These are phyloP conservation scores for Thalassarche chlororhynchos DNA, from an alignment of 2,113 vertebrate genomes.

Conservation along the genomic window DNA sequence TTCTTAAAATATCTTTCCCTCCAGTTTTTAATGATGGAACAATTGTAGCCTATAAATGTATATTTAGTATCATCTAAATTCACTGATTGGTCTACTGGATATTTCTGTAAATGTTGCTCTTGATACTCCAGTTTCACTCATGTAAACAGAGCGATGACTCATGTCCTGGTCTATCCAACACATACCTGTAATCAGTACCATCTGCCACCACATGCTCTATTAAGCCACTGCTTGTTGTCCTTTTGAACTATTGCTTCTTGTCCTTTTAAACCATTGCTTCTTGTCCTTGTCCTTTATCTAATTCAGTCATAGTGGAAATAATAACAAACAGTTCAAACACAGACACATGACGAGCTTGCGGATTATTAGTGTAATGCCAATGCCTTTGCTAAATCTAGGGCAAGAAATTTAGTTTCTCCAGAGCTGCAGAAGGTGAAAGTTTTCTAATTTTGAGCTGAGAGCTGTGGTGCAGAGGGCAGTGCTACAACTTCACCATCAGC, in stretches of 20 bases:
- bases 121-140: background rate
- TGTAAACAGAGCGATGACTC: background rate
- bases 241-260: background rate
- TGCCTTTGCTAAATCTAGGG: background rate
- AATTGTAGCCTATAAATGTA: background rate
- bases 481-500: background rate
- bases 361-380: background rate
- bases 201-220: background rate
- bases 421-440: background rate
- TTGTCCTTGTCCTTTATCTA: background rate
- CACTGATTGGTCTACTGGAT: background rate
- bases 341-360: accelerated
- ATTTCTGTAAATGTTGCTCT: background rate
- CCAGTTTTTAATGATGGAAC: background rate
- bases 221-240: background rate
- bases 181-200: background rate
- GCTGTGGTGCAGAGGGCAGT: background rate
- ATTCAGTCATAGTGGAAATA: background rate
- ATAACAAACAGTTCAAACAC: background rate
- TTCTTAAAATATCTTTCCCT: background rate
- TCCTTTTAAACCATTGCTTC: background rate
- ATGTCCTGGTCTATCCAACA: background rate
- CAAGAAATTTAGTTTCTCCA: background rate
- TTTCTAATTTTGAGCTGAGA: background rate
- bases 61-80: background rate